Base-by-base conservation (phyloP, 2,113 vertebrate genomes). In the Fulica atra region DNA sequence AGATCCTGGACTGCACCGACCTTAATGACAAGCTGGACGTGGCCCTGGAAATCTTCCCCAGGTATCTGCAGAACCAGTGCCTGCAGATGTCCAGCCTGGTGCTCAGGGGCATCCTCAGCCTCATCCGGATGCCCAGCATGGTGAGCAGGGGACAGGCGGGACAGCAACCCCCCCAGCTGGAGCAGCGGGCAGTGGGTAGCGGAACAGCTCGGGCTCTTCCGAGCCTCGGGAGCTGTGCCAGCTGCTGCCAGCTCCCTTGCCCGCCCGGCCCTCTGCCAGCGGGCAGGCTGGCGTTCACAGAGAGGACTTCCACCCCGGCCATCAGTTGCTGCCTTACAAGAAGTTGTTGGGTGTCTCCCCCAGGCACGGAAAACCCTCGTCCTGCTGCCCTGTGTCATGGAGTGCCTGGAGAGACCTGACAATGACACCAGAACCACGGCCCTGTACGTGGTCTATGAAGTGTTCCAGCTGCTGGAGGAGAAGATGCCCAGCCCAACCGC, bases 151-250 rank as follows among this genome's bases (percentile, higher is more conserved):
- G 25, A 11, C 57, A 54, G 13, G 4, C 1, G 6, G 66, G 16
- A 59, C 48, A 63, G 57, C 36, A 64, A 42, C 70, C 44, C 28
- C n/a, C 28, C 42, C 13, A 6, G 35, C 8, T 53, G 19, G 7
- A 40, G 40, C 40, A 40, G 40, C 40, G n/a, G 23, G 1, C 31
- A 42, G 65, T 17, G 20, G 56, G 74, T 2, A 4, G 48, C 19
- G 28, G 10, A 16, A 46, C 44, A 46, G 33, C 46, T 38, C 1
- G 16, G n/a, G 16, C 38, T n/a, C 8, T 42, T 7, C 25, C 51
- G 71, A 36, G 12, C 20, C 17, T 9, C 0, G 0, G 54, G 35
- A 0, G 2, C 36, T 53, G 54, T 17, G 48, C 28, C 33, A 24
- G 60, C 23, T 56, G 66, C 53, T 78, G 19, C 51, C 51, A 77